Percentiles rank a stretch among this genome's conserved stretches.
These are phyloP conservation scores for Theristicus caerulescens DNA, from an alignment of 2,113 vertebrate genomes.

Conservation along the genomic window DNA sequence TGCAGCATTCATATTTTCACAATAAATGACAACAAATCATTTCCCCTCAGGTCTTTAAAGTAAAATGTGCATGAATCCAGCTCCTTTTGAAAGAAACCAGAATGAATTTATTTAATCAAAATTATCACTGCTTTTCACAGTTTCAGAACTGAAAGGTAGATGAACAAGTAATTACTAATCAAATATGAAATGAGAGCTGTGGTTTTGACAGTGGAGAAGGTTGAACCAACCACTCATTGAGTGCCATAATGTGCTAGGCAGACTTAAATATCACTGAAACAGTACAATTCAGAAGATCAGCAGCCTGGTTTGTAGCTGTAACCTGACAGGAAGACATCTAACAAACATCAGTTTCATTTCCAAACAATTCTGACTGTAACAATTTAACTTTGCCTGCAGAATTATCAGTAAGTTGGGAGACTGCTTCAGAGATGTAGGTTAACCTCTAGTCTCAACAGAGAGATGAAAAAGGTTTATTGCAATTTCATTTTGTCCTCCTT, in stretches of 20 bases:
- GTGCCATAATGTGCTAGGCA: background rate
- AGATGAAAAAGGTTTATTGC: background rate
- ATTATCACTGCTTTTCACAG: background rate
- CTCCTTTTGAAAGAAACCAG: background rate
- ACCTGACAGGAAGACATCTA: background rate
- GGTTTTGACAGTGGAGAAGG: background rate
- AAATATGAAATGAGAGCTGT: background rate
- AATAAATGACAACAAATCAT: conserved; percentile 1
- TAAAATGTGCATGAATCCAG: background rate
- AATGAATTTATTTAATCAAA: background rate
- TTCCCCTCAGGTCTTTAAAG: background rate
- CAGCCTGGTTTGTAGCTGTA: background rate
- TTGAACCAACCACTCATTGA: background rate
- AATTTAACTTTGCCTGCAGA: background rate
- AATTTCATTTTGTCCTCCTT: background rate
- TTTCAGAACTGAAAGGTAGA: background rate
- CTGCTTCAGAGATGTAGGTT: background rate
- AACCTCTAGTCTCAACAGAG: background rate
- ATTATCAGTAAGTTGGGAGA: background rate
- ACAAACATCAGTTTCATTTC: background rate
- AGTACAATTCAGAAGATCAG: background rate
- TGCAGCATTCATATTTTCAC: background rate
- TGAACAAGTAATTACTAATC: background rate
- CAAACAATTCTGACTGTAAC: background rate
- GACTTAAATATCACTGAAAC: background rate